Evolutionary conservation across 2,113 vertebrate genomes (phyloP).

Genomic region (Malurus cyaneus): DNA sequence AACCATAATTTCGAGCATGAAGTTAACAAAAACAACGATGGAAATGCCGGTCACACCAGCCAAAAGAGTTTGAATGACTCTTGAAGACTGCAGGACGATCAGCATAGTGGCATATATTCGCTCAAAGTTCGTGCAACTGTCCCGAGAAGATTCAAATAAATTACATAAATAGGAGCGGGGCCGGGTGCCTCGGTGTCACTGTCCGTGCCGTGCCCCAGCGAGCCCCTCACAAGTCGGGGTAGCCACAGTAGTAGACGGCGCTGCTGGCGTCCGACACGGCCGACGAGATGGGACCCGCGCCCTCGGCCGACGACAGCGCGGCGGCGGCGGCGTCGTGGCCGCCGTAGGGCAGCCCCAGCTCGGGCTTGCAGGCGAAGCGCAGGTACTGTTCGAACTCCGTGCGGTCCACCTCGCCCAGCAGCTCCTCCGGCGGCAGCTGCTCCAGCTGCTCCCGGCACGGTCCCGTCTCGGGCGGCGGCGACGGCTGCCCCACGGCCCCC

Average conservation of each 20-base stretch:
- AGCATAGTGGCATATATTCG: accelerated
- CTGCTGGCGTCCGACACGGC: constrained; percentile 92
- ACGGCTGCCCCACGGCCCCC: constrained; percentile 73
- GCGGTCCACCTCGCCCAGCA: constrained; percentile 88
- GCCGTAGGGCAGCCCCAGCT: constrained; percentile 79
- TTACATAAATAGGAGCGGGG: constrained; percentile 33
- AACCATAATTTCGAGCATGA: accelerated
- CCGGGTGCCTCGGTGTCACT: neutral
- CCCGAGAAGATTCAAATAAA: neutral
- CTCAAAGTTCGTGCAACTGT: accelerated
- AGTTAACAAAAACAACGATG: accelerated
- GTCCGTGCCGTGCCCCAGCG: neutral
- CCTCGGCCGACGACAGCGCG: constrained; percentile 75
- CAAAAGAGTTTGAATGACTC: accelerated
- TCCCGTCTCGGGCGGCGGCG: constrained; percentile 81
- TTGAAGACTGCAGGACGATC: accelerated
- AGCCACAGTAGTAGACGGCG: constrained; percentile 91
- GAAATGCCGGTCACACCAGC: neutral
- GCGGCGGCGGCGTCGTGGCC: constrained; percentile 74
- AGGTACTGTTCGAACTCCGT: constrained; percentile 96
- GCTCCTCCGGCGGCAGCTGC: constrained; percentile 79
- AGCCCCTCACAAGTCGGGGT: constrained; percentile 79
- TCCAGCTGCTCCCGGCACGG: constrained; percentile 77
- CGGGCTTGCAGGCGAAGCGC: constrained; percentile 82
- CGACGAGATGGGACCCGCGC: constrained; percentile 80